Evolutionary conservation across 2,888 invertebrate species (phyloP), one percentile per base, ranked within the genome.

Genomic region (Clitarchus hookeri): DNA sequence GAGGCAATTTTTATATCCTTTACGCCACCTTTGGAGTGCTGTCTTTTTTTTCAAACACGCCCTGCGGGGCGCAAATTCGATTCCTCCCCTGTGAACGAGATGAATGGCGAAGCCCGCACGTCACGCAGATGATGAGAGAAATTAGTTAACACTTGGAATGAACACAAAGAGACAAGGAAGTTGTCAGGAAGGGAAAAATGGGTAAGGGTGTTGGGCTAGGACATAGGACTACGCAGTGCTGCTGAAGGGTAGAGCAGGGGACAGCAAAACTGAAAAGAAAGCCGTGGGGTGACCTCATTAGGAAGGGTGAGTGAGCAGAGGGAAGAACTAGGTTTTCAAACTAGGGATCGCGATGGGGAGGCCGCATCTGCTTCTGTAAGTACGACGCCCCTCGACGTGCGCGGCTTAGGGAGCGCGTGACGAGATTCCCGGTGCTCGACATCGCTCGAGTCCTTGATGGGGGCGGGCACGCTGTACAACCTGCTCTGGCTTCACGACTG

Each of bases 1-100:
- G 65, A 65, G 65, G 65, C 65, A 23, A 65, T 65, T 65, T 65
- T 65, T 65, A 65, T 65, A 65, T 65, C 65, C 65, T 65, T 65
- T 65, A 0, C 16, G 65, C 65, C 65, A 65, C 65, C 65, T 65
- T 65, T 65, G 3, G 19, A 65, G 65, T n/a, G n/a, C 65, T 65
- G 65, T 23, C n/a, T 65, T 65, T 65, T 65, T 65, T 65, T 65
- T 23, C 23, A 9, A 65, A 65, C 8, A 65, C 23, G 1, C 65
- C 65, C 65, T 11, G 65, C n/a, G n/a, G n/a, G 65, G 65, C 65
- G 16, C 53, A 65, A 65, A 65, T 65, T 65, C 65, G 65, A 65
- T 65, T 65, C 6, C 65, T n/a, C 65, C 65, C 65, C 65, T 19
- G 65, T 19, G 65, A 23, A 65, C 65, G 23, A 65, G 65, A 65